phyloP scores from a whole-genome alignment of 1,140 invertebrate genomes.

The Trigoniulus corallinus region DNA sequence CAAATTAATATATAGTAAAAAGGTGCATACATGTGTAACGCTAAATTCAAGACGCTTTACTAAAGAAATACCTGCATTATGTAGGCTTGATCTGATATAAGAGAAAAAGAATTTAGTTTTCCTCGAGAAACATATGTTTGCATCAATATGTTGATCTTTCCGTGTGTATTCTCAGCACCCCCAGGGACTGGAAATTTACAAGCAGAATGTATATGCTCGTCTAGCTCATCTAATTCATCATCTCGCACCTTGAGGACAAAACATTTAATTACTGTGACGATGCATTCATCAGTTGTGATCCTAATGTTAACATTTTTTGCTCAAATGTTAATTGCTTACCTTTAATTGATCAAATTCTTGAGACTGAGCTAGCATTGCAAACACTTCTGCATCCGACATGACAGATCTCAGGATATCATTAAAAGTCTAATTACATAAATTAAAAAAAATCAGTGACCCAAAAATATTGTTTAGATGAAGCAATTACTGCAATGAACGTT shows the following conservation, averaged over 20 bases:
- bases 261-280: not conserved
- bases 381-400: conserved; percentile 74
- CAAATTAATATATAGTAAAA: not conserved
- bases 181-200: conserved; percentile 61
- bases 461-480: too few relatives aligned
- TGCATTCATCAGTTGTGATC: too few relatives aligned
- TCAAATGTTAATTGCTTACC: too few relatives aligned
- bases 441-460: too few relatives aligned
- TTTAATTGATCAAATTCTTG: conserved; percentile 95
- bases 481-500: too few relatives aligned
- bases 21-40: not conserved
- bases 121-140: conserved; percentile 76
- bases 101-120: conserved; percentile 64
- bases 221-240: conserved; percentile 83
- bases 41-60: not conserved
- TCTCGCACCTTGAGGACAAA: conserved; percentile 53
- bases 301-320: too few relatives aligned
- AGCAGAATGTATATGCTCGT: conserved; percentile 45
- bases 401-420: conserved; percentile 56
- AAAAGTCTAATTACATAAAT: too few relatives aligned
- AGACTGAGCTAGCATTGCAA: conserved; percentile 73
- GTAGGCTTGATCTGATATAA: conserved; percentile 84
- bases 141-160: conserved; percentile 94
- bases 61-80: conserved; percentile 54
- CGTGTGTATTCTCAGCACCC: conserved; percentile 72